Evolutionary conservation across 2,113 vertebrate species (phyloP), one percentile per base, ranked within the genome.

Genomic region (Stigmatopora argus): DNA sequence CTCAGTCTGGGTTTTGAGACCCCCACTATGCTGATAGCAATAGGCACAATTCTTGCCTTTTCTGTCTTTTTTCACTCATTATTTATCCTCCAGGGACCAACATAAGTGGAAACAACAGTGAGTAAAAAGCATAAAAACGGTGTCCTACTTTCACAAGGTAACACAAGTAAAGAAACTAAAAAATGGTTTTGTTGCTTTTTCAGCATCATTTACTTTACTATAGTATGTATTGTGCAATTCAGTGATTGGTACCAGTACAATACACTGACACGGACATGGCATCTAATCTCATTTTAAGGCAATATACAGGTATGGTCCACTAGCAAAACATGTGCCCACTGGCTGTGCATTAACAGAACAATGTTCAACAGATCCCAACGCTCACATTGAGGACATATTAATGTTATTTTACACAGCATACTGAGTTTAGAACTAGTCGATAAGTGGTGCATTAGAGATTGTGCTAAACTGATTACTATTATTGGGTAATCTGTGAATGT

Each of bases 61-160:
- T 69, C 35, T 70, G 92, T 89, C 49, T 34, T 72, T 63, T 60
- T 64, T 17, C 74, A 68, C 72, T 86, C 83, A 84, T 80, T 85
- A 78, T 83, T 85, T 83, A 75, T 64, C 89, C 91, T 92, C 91
- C 84, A 85, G 89, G 92, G 92, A 93, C 89, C 82, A 90, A 88
- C 92, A 91, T 91, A 90, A 83, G 84, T 90, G 91, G 90, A 92
- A 93, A 93, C 90, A 92, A 90, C 92, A 91, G 85, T 90, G 88
- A 91, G 74, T 72, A 63, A 64, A 80, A 81, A 76, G 83, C 88
- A 90, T 86, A 83, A 92, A 92, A 91, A 92, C 80, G 88, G 75
- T 90, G 92, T 89, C 93, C 90, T 89, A 91, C 89, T 90, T 88
- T 87, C 73, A 82, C 71, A 67, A 80, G 78, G 75, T 74, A 83